Base-by-base conservation (phyloP, 2,113 vertebrate species). In the Trichomycterus rosablanca region DNA sequence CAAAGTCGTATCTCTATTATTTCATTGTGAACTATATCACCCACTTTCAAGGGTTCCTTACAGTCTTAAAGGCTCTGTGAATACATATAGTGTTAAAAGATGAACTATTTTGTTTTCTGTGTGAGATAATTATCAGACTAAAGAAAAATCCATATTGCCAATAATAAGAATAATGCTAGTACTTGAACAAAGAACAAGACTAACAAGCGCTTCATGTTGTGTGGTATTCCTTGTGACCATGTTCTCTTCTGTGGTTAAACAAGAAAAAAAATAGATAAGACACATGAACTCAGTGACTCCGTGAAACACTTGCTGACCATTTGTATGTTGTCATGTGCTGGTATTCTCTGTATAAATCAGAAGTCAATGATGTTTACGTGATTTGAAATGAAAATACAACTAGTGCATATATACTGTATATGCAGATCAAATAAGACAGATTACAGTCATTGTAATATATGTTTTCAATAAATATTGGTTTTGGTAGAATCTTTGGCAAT, bases 401-500 rank as follows among this genome's bases (percentile, higher is more conserved):
- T 75, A 74, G 80, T 85, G 87, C 93, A 88, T 89, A 87, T 88
- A 87, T 90, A 89, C 89, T 89, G 85, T 89, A 76, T 60, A 42
- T 60, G 43, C 51, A 69, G 73, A 76, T 68, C 67, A 79, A 75
- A 70, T 82, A 81, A 80, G 71, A 54, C 56, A 80, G 56, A 83
- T 89, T 83, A 84, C 85, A 83, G 92, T 90, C 84, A 86, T 88
- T 97, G 94, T 97, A 94, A 88, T 90, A 81, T 84, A 81, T 80
- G 76, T 93, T 95, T 92, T 89, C 92, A 98, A 97, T 97, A 97
- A 97, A 97, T 92, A 89, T 91, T 88, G 85, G 88, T 67, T 97
- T 97, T 95, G 87, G 73, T 97, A 97, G 88, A 87, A n/a, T 80
- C 48, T 72, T 50, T 63, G 57, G 63, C 45, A 54, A 40, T 65